These are phyloP conservation scores for Drosophila subobscura DNA, from an alignment of 1,140 invertebrate species.

Conservation along the genomic window DNA sequence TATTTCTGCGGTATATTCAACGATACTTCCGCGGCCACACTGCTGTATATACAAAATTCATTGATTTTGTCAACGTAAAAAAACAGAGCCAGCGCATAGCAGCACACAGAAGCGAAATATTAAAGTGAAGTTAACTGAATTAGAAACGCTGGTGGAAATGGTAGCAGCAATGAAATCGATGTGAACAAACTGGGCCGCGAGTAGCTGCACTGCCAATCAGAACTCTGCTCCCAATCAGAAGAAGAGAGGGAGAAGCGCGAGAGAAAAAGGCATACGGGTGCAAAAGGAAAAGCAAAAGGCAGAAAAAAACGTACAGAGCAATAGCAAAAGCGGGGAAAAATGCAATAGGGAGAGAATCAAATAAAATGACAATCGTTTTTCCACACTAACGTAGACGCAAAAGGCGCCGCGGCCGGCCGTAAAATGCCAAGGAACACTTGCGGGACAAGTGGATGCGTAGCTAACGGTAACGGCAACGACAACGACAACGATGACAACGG, in stretches of 20 bases:
- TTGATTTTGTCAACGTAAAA: conserved; percentile 83
- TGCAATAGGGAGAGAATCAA: too few relatives aligned
- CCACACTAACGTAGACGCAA: conserved; percentile 55
- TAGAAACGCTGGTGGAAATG: conserved; percentile 47
- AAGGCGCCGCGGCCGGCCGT: conserved; percentile 54
- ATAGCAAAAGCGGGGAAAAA: conserved; percentile 24
- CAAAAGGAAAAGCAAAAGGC: conserved; percentile 45
- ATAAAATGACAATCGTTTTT: conserved; percentile 59
- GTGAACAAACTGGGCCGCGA: conserved; percentile 30
- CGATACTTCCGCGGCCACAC: too few relatives aligned
- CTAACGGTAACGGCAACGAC: conserved; percentile 42
- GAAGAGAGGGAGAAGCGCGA: conserved; percentile 28
- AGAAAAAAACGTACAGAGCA: conserved; percentile 17
- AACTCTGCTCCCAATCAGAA: conserved; percentile 73
- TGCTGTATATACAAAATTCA: conserved; percentile 77
- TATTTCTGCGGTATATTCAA: too few relatives aligned
- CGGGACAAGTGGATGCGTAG: conserved; percentile 75
- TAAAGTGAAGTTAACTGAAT: conserved; percentile 60
- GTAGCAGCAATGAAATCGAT: conserved; percentile 39
- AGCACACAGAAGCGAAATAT: conserved; percentile 45
- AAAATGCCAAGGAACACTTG: conserved; percentile 80
- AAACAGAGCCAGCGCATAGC: conserved; percentile 64
- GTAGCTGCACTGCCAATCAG: conserved; percentile 56
- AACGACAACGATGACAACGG: conserved; percentile 35
- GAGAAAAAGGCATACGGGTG: conserved; percentile 63